These are phyloP conservation scores for Helarctos malayanus DNA, from an alignment of 2,797 vertebrate species.

Conservation along the genomic window DNA sequence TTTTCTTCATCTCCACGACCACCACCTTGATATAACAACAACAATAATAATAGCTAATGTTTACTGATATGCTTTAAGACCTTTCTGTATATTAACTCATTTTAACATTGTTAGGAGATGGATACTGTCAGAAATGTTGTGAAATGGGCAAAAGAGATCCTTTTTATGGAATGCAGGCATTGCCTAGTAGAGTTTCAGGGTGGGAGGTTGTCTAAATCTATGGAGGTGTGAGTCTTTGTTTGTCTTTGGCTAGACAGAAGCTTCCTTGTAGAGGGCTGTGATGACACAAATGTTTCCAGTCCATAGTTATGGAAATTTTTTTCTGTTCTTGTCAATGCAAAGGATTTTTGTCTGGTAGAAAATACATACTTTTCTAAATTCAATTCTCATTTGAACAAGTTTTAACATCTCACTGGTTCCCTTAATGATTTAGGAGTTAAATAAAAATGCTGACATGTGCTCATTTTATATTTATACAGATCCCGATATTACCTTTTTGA, in stretches of 20 bases:
- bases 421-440: conserved; percentile 46
- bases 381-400: conserved; percentile 38
- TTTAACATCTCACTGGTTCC: conserved; percentile 1
- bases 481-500: background rate
- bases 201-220: background rate
- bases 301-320: background rate
- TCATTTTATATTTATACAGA: conserved; percentile 40
- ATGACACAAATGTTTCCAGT: conserved; percentile 52
- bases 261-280: background rate
- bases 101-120: background rate
- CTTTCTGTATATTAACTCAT: background rate
- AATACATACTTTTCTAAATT: conserved; percentile 26
- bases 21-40: background rate
- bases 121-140: background rate
- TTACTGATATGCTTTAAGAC: background rate
- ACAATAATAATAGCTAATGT: background rate
- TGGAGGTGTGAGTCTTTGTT: background rate
- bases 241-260: background rate
- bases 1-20: background rate
- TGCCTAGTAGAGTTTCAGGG: background rate
- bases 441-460: background rate
- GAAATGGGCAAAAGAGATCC: background rate
- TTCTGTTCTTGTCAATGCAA: background rate
- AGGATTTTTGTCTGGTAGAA: conserved; percentile 42
- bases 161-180: background rate